phyloP scores from a whole-genome alignment of 2,797 vertebrate genomes.

The Catostomus latipinnis region DNA sequence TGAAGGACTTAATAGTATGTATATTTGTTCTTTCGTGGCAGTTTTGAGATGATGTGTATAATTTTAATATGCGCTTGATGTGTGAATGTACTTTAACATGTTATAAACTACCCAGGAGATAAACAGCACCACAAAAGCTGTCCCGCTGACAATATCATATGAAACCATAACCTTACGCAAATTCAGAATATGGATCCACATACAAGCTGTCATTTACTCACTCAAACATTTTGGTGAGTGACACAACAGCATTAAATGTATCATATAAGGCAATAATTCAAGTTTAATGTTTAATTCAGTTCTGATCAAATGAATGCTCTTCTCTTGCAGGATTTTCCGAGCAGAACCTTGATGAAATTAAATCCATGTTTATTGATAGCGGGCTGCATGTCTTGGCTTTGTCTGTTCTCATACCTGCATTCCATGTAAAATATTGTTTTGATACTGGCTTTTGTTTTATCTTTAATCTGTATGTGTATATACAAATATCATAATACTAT shows the following conservation, averaged over 20 bases:
- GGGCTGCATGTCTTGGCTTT: conserved; percentile 90
- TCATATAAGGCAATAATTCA: background rate
- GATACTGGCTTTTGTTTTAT: background rate
- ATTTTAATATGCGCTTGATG: conserved; percentile 17
- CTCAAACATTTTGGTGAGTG: conserved; percentile 91
- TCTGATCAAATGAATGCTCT: conserved; percentile 27
- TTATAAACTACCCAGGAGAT: conserved; percentile 79
- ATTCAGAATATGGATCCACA: conserved; percentile 94
- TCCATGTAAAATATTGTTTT: conserved; percentile 84
- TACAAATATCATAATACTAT: background rate
- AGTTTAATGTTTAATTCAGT: background rate
- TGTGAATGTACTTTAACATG: background rate
- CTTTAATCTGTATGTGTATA: background rate
- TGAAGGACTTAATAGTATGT: conserved; percentile 92
- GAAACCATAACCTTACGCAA: conserved; percentile 89
- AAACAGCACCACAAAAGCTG: conserved; percentile 82
- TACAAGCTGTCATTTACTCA: conserved; percentile 93
- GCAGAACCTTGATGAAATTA: conserved; percentile 93
- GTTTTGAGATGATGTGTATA: background rate
- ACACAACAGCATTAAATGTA: background rate
- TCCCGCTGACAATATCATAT: conserved; percentile 91
- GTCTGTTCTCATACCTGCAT: conserved; percentile 90
- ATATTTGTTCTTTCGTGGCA: too few relatives aligned
- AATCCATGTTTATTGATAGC: conserved; percentile 91
- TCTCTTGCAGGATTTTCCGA: conserved; percentile 89